Percentiles rank a stretch among this genome's conserved stretches.
Conservation (phyloP, 2,113 vertebrate genomes). For the Rhipidura dahli region DNA sequence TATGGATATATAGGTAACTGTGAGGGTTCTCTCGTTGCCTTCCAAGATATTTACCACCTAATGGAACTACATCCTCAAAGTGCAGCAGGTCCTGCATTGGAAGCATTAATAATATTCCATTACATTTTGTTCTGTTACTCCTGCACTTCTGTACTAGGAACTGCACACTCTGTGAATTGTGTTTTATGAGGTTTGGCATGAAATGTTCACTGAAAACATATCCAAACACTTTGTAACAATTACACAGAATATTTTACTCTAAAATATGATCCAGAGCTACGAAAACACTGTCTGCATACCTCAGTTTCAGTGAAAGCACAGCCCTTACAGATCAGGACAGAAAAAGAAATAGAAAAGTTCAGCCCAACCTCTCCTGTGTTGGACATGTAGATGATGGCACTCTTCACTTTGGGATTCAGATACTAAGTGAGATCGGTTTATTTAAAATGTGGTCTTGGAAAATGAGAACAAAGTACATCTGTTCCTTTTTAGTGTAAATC, state of each 20-base stretch:
- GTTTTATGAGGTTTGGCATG: not conserved
- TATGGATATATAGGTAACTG: not conserved
- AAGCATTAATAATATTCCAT: not conserved
- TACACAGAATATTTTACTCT: not conserved
- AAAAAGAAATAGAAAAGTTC: not conserved
- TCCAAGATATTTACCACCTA: not conserved
- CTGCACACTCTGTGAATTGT: not conserved
- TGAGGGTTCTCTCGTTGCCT: not conserved
- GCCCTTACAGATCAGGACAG: not conserved
- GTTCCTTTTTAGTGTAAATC: not conserved
- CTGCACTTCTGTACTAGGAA: not conserved
- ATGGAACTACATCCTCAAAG: not conserved
- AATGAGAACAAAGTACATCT: not conserved
- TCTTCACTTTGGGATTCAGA: not conserved
- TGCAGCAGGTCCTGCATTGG: not conserved
- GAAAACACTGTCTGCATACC: not conserved
- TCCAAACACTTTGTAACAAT: not conserved
- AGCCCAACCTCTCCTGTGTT: not conserved
- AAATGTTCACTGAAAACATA: not conserved
- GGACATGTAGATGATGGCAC: not conserved
- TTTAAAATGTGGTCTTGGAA: not conserved
- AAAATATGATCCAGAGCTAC: not conserved
- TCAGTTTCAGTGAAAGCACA: not conserved
- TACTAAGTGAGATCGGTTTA: not conserved
- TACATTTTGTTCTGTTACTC: not conserved